Base-by-base conservation (phyloP, 2,797 vertebrate genomes). In the Anabas testudineus region DNA sequence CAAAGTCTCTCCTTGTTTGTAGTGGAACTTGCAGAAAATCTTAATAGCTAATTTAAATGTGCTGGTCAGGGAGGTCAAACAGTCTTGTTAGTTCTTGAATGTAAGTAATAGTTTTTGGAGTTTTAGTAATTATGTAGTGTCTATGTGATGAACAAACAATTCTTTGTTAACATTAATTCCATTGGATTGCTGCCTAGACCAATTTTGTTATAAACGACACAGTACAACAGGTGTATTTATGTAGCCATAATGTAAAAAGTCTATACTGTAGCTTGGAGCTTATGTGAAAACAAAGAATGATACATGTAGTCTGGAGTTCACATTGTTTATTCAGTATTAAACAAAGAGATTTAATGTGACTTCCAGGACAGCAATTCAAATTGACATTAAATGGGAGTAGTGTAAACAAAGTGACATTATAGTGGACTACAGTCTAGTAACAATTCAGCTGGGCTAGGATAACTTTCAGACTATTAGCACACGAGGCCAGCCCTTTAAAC, bases 261-360 rank as follows among this genome's bases (percentile, higher is more conserved):
- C 3, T 28, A 41, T 46, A 68, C 34, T 47, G 42, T 54, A 56
- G 37, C 22, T 22, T 48, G 42, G 19, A 55, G 36, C 42, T 8
- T 4, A 34, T 26, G 54, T 41, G 45, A 57, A 73, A 56, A 61
- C 9, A 14, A 81, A 68, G 55, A 73, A 37, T 41, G 39, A 58
- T 28, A 70, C 54, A 70, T n/a, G 43, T 39, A 57, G 61, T 32
- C 51, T 83, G 81, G 73, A 89, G 71, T 92, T 93, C 91, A 93
- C 91, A 91, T 92, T 92, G 76, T 92, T 92, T 92, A 92, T 93
- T 93, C 83, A 86, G 82, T 90, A 83, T 89, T 82, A 88, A 86
- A 91, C 80, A 82, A 82, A 84, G 63, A 78, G 54, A 87, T 80
- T 80, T 72, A 87, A 88, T 76, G 82, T 76, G 80, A 90, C 74